Conservation (phyloP, 2,888 invertebrate genomes). For the Nomada lathburiana region DNA sequence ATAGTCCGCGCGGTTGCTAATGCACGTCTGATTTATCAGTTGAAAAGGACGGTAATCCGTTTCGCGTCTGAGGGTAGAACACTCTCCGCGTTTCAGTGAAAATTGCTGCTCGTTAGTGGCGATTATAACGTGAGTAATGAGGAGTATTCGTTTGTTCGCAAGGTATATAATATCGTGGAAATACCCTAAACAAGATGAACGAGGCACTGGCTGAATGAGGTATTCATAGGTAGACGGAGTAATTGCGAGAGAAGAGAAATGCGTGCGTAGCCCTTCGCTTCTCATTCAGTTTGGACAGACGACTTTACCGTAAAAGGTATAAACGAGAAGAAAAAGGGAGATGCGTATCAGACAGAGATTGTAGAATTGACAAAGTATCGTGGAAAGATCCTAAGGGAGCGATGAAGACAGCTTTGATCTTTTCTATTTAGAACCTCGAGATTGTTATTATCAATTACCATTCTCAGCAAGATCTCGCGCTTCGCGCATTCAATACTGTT, state of each 20-base stretch:
- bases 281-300: not conserved
- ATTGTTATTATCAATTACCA: no score
- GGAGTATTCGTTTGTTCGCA: slow-evolving; percentile 24
- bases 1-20: slow-evolving; percentile 14
- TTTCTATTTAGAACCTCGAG: no score
- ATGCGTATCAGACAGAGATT: not conserved
- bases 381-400: no score
- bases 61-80: slow-evolving; percentile 8
- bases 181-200: slow-evolving; percentile 12
- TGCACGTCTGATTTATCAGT: slow-evolving; percentile 7
- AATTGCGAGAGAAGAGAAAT: slow-evolving; percentile 10
- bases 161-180: not conserved
- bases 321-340: not conserved
- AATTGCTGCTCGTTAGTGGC: slow-evolving; percentile 31
- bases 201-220: not conserved
- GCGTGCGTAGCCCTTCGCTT: not conserved
- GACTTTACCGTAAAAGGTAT: not conserved
- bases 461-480: no score
- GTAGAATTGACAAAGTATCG: not conserved
- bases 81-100: slow-evolving; percentile 24
- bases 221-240: slow-evolving; percentile 13
- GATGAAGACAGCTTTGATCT: no score
- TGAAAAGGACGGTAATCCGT: slow-evolving; percentile 16
- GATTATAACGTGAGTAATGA: slow-evolving; percentile 26
- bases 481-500: no score